Base-by-base conservation (phyloP, 2,113 vertebrate genomes). In the Misgurnus anguillicaudatus region DNA sequence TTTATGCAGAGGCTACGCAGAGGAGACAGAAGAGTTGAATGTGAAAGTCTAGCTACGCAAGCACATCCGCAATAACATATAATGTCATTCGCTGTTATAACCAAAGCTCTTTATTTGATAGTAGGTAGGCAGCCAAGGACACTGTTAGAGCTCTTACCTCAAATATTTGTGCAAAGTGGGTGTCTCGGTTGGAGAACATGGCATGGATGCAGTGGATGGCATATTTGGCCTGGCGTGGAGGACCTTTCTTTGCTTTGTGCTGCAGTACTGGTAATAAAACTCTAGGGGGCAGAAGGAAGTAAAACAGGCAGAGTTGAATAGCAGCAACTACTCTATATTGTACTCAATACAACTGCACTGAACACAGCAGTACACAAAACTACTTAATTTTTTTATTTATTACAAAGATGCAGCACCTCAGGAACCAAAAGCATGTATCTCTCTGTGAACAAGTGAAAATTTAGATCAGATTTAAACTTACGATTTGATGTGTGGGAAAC, bases 121-220 rank as follows among this genome's bases (percentile, higher is more conserved):
- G 10, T n/a, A n/a, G n/a, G n/a, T n/a, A n/a, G n/a, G n/a, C n/a
- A n/a, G n/a, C n/a, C n/a, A n/a, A n/a, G n/a, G n/a, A 51, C 9
- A 11, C 9, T 4, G 13, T 13, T 1, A 57, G 17, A 57, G 4
- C 13, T 11, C 87, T 92, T 91, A 99, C 97, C 97, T 98, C 97
- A 89, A 99, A 99, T 90, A 99, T 99, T 86, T 99, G 97, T 83
- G 97, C 98, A 86, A 99, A 99, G 89, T 99, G 97, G 0, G 96
- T 98, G 90, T 99, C 97, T 91, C 97, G 96, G 91, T 96, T 98
- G 90, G 92, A 95, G 93, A 99, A 99, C 94, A 99, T 99, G 69
- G 96, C 93, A 84, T 99, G 95, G 83, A 99, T 99, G 86, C 98
- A 99, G 87, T 97, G 95, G 90, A 99, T 97, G 83, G 97, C 94